Evolutionary conservation across 2,888 invertebrate genomes (phyloP), one percentile per base, ranked within the genome.

Genomic region (Timema cristinae): DNA sequence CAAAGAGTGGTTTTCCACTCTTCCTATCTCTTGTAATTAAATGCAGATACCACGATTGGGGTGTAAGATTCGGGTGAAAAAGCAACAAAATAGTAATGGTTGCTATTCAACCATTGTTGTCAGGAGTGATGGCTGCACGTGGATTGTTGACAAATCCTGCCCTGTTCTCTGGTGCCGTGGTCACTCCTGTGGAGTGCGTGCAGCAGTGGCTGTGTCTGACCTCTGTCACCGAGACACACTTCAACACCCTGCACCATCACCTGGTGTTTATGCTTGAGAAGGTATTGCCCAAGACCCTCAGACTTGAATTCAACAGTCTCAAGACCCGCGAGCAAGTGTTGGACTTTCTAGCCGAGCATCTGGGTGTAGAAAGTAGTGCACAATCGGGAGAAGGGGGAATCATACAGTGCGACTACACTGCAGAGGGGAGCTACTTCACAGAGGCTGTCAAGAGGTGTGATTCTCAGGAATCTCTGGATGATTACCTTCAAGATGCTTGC

Each of bases 231-330:
- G 88, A 91, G 71, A 88, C 92, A 71, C 87, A 89, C 69, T 97
- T 93, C 81, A 90, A 92, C 76, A 90, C 90, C 79, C 95, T 98
- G 79, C 98, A 98, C 83, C 97, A 98, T 81, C 98, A 98, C 83
- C 86, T 98, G 75, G 94, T 95, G 69, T 97, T 95, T 81, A 98
- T 98, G 98, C 85, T 95, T 78, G 95, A 96, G 78, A 91, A 91
- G 81, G 80, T 91, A 56, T 84, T 97, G 77, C 86, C 89, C 0
- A 91, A 90, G 78, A 82, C 86, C 68, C 89, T 93, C 78, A 89
- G 93, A 78, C 84, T 88, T 76, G 82, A 89, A 68, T 96, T 98
- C 79, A 97, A 97, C 82, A 86, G 87, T 76, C 84, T 95, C 32
- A 87, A 87, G 70, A 85, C 87, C 11, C 63, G 63, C 9, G 32